These are phyloP conservation scores for Anguilla anguilla DNA, from an alignment of 2,797 vertebrate species.

Conservation along the genomic window DNA sequence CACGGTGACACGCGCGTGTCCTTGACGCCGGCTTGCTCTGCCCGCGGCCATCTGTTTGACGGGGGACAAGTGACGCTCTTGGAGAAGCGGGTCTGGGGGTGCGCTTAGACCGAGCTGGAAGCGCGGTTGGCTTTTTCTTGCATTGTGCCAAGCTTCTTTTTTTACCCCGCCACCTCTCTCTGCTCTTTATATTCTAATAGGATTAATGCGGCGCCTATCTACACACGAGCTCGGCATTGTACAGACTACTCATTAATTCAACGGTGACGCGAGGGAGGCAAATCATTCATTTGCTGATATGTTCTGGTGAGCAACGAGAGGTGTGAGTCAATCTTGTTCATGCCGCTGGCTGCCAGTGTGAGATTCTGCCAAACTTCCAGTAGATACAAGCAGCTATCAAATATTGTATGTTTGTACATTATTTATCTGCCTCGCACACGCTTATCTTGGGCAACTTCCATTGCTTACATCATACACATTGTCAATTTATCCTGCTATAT, in stretches of 20 bases:
- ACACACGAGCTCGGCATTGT: neutral
- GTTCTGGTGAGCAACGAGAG: neutral
- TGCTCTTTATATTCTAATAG: neutral
- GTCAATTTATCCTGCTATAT: neutral
- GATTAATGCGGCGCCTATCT: neutral
- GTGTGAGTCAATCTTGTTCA: neutral
- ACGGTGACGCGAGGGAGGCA: neutral
- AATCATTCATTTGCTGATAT: neutral
- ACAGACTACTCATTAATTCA: neutral
- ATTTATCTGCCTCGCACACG: neutral
- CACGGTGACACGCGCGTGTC: constrained; percentile 11
- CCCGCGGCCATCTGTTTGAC: constrained; percentile 26
- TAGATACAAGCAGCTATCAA: neutral
- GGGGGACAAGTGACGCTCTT: neutral
- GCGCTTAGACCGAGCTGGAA: neutral
- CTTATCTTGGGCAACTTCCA: neutral
- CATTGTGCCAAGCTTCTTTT: neutral
- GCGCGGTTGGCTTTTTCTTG: neutral
- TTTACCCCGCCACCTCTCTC: neutral
- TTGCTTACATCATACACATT: neutral
- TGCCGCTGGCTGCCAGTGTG: neutral
- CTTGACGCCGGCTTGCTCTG: constrained; percentile 22
- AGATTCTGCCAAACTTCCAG: neutral
- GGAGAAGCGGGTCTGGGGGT: neutral
- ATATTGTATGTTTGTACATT: neutral